phyloP scores from a whole-genome alignment of 2,113 vertebrate genomes.

The Pithys albifrons region DNA sequence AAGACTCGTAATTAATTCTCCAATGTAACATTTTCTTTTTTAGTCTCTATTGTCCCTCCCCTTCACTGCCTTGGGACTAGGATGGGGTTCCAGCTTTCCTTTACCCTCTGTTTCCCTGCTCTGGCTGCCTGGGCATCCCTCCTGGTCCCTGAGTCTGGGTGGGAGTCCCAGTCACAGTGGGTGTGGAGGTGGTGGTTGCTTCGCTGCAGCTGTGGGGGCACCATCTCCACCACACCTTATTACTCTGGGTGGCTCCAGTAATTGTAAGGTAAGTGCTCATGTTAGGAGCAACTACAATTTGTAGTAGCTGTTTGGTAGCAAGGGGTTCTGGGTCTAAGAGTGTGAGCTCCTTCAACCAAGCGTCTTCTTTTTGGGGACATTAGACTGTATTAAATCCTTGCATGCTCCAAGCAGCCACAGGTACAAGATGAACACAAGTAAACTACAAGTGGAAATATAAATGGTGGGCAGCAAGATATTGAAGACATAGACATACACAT shows the following conservation, averaged over 20 bases:
- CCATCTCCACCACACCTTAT: neutral
- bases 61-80: neutral
- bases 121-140: neutral
- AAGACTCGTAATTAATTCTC: conserved; percentile 6
- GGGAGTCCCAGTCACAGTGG: neutral
- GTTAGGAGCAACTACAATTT: neutral
- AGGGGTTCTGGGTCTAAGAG: neutral
- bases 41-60: neutral
- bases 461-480: neutral
- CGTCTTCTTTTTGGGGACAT: neutral
- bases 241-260: neutral
- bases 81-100: neutral
- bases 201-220: neutral
- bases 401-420: neutral
- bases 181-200: neutral
- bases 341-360: neutral
- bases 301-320: neutral
- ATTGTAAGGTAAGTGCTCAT: neutral
- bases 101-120: fast-evolving
- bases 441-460: neutral
- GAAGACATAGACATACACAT: neutral
- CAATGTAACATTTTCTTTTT: neutral
- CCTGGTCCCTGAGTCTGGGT: neutral
- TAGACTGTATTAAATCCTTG: neutral
- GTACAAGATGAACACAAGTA: neutral